These are phyloP conservation scores for Caenorhabditis afra DNA, from an alignment of 2,888 invertebrate species.

Conservation along the genomic window DNA sequence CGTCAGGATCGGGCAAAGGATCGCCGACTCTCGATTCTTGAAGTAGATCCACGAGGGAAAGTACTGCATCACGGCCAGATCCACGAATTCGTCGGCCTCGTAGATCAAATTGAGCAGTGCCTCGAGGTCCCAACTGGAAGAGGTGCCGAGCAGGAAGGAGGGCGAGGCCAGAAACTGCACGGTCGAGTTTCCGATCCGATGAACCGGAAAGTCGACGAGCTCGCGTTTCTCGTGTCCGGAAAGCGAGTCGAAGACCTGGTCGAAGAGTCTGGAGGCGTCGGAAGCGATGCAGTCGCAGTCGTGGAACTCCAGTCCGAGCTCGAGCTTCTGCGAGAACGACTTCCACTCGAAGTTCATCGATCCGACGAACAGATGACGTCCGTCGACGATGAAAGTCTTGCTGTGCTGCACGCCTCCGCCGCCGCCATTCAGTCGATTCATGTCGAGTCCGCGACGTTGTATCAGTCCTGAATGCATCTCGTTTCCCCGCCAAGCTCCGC, in stretches of 20 bases:
- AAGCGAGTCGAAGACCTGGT: constrained; percentile 41
- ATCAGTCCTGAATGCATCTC: constrained; percentile 39
- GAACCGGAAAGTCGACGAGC: constrained; percentile 25
- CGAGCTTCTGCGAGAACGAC: constrained; percentile 58
- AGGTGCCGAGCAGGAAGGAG: constrained; percentile 48
- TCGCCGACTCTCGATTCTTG: constrained; percentile 53
- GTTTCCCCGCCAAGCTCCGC: background rate
- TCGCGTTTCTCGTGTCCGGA: constrained; percentile 45
- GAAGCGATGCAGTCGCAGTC: constrained; percentile 52
- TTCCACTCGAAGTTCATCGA: constrained; percentile 59
- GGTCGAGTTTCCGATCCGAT: constrained; percentile 45
- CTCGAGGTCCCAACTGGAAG: constrained; percentile 56
- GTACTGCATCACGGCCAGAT: constrained; percentile 62
- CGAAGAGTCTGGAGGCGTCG: constrained; percentile 46
- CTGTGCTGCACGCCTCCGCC: constrained; percentile 58
- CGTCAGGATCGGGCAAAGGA: background rate
- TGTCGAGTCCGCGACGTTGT: constrained; percentile 47
- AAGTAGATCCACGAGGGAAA: constrained; percentile 62
- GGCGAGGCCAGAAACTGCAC: constrained; percentile 58
- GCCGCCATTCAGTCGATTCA: constrained; percentile 56
- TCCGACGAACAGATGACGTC: constrained; percentile 54
- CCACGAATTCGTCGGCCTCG: constrained; percentile 47
- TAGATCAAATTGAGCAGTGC: constrained; percentile 56
- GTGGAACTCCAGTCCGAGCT: constrained; percentile 55
- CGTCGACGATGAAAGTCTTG: constrained; percentile 54